These are phyloP conservation scores for Thymelicus sylvestris DNA, from an alignment of 2,888 invertebrate species.

Conservation along the genomic window DNA sequence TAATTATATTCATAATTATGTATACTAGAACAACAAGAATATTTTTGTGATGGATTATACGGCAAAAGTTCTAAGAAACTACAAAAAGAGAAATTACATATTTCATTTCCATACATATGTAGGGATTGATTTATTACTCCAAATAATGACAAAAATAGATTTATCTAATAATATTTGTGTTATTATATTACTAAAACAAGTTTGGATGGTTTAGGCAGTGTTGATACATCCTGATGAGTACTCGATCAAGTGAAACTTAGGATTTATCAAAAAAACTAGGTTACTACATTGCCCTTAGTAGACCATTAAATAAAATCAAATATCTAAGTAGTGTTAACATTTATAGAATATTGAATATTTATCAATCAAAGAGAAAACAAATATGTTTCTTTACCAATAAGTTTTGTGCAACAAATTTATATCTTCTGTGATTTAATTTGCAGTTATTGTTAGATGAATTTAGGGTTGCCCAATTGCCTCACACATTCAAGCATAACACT, in stretches of 20 bases:
- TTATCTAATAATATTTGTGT: not conserved
- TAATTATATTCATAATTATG: conserved; percentile 46
- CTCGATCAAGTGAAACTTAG: too few relatives aligned
- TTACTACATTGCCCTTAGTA: too few relatives aligned
- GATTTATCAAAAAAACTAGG: too few relatives aligned
- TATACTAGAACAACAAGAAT: conserved; percentile 46
- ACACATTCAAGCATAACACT: conserved; percentile 20
- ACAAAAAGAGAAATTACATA: not conserved
- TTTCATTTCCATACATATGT: conserved; percentile 2
- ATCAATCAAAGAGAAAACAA: too few relatives aligned
- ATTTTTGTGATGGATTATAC: conserved; percentile 55
- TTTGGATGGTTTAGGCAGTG: conserved; percentile 8
- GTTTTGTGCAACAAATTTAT: too few relatives aligned
- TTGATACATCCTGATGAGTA: not conserved
- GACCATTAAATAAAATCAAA: too few relatives aligned
- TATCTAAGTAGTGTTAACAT: too few relatives aligned
- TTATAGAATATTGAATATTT: too few relatives aligned
- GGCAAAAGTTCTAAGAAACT: conserved; percentile 48
- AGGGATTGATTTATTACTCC: too few relatives aligned
- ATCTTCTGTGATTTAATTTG: not conserved
- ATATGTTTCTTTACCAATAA: too few relatives aligned
- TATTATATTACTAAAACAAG: too few relatives aligned
- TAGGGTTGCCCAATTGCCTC: conserved; percentile 4
- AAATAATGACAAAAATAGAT: not conserved
- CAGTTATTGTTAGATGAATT: conserved; percentile 3